phyloP scores from a whole-genome alignment of 2,797 vertebrate species.

The Hydrophis major region DNA sequence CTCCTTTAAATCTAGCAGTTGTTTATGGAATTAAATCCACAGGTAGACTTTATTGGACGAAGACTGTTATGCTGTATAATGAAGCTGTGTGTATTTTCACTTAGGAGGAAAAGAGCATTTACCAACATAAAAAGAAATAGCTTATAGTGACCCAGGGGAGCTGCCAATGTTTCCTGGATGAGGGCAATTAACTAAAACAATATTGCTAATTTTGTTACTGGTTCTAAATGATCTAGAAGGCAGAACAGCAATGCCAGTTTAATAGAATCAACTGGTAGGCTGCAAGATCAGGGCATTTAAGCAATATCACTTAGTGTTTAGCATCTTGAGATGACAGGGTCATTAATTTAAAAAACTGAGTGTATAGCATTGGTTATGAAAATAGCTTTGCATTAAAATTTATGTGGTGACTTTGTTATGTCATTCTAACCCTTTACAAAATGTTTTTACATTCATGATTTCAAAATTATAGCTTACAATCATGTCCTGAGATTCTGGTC shows the following conservation, averaged over 20 bases:
- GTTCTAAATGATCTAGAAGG: conserved; percentile 55
- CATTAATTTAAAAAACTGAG: neutral
- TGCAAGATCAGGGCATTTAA: conserved; percentile 1
- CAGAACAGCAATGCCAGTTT: conserved; percentile 17
- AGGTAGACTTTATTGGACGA: conserved; percentile 30
- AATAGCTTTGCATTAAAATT: neutral
- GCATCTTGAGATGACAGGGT: neutral
- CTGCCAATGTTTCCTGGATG: conserved; percentile 31
- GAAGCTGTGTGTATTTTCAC: conserved; percentile 22
- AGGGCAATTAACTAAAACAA: conserved; percentile 53
- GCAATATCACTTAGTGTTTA: neutral
- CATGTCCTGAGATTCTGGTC: neutral
- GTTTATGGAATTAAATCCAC: conserved; percentile 32
- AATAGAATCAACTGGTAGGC: conserved; percentile 3
- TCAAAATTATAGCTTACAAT: neutral
- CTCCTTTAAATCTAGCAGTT: conserved; percentile 22
- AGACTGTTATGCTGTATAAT: conserved; percentile 22
- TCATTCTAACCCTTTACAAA: neutral
- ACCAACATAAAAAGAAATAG: conserved; percentile 39
- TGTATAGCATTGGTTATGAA: neutral
- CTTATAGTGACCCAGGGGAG: conserved; percentile 38
- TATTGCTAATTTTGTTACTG: conserved; percentile 50
- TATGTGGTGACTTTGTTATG: fast-evolving
- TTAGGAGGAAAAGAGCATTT: conserved; percentile 33
- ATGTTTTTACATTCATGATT: neutral